These are phyloP conservation scores for Abrostola triplasia DNA, from an alignment of 2,888 invertebrate genomes.

Conservation along the genomic window DNA sequence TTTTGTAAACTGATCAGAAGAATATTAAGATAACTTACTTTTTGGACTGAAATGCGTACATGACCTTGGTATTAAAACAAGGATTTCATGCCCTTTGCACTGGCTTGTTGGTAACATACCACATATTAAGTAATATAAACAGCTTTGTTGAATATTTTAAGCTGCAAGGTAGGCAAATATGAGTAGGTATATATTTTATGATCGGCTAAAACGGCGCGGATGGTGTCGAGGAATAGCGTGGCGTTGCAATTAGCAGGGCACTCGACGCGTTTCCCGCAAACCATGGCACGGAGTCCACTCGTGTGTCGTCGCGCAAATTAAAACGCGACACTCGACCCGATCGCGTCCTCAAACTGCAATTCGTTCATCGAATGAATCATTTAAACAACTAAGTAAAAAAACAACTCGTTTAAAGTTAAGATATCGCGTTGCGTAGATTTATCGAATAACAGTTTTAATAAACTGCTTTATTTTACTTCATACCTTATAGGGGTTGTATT, in stretches of 20 bases:
- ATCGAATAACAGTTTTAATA: conserved; percentile 33
- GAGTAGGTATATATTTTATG: conserved; percentile 61
- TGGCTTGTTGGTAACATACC: no score
- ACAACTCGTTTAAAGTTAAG: conserved; percentile 31
- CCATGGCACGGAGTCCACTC: conserved; percentile 80
- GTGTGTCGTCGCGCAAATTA: conserved; percentile 87
- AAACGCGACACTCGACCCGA: conserved; percentile 84
- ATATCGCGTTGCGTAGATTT: conserved; percentile 37
- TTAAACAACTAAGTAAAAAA: conserved; percentile 60
- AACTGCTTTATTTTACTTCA: background rate
- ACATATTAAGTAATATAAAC: no score
- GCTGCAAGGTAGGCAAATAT: conserved; percentile 52
- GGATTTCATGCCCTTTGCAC: no score
- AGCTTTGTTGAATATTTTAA: background rate
- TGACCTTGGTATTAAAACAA: no score
- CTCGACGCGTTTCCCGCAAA: conserved; percentile 79
- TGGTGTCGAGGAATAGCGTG: conserved; percentile 72
- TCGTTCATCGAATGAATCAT: conserved; percentile 76
- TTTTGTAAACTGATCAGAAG: background rate
- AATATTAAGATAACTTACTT: no score
- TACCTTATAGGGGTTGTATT: background rate
- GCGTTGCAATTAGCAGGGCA: conserved; percentile 86
- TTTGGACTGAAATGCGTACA: no score
- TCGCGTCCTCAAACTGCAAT: conserved; percentile 79
- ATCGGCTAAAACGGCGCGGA: conserved; percentile 64